Evolutionary conservation across 2,888 invertebrate species (phyloP).

Genomic region (Clusia tigrina): DNA sequence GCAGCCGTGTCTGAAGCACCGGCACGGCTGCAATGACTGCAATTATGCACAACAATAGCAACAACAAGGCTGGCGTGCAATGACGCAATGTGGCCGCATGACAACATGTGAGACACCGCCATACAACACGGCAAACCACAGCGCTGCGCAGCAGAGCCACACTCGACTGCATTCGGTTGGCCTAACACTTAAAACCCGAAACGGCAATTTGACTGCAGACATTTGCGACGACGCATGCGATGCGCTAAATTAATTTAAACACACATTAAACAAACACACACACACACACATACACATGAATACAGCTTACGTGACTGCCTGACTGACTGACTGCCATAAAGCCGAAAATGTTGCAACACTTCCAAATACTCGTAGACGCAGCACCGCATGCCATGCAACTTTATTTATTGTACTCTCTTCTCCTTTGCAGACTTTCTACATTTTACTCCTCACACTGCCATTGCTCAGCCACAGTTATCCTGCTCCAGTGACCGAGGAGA

Average conservation of each 20-base stretch:
- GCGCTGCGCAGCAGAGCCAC: neutral
- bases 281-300: neutral
- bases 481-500: constrained; percentile 41
- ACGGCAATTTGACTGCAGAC: neutral
- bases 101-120: no score
- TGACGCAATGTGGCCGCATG: constrained; percentile 13
- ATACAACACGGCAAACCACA: no score
- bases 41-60: neutral
- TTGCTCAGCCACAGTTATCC: constrained; percentile 53
- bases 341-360: neutral
- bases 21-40: no score
- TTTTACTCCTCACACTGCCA: constrained; percentile 48
- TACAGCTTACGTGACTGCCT: neutral
- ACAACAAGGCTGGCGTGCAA: constrained; percentile 13
- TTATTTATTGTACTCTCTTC: constrained; percentile 2
- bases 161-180: neutral
- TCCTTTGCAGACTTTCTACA: constrained; percentile 40
- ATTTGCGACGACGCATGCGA: neutral
- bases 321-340: neutral
- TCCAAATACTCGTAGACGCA: neutral
- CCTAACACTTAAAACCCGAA: neutral
- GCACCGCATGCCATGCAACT: neutral
- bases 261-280: neutral
- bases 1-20: neutral
- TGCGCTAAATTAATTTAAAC: neutral